Base-by-base conservation (phyloP, 2,888 invertebrate species). In the Argyra leucocephala region DNA sequence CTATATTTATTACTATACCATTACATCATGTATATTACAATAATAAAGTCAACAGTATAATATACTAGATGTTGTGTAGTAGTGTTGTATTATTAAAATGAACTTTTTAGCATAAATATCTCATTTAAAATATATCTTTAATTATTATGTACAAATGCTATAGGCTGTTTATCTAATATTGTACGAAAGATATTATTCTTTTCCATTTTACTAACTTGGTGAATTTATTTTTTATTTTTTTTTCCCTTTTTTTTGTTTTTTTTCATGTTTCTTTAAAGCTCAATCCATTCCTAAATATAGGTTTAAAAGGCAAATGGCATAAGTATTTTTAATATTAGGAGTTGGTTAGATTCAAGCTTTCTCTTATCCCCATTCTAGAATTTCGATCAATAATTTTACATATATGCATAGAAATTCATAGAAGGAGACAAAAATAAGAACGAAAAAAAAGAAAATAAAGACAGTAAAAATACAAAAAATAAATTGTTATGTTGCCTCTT, bases 131-230 rank as follows among this genome's bases (percentile, higher is more conserved):
- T 48, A 48, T 15, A 18, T 48, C 48, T 48, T 48, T 48, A 48
- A 48, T 48, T 48, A 48, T 48, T 48, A 48, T 48, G 48, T 48
- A 48, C 48, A 48, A 48, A 48, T 48, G n/a, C 48, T 48, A n/a
- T 48, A 48, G 48, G 48, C 48, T 48, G 48, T 48, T 48, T 48
- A 48, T 15, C 48, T 48, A 48, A 48, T 48, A 48, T 48, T n/a
- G n/a, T 5, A 31, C 4, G 12, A 48, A n/a, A 48, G 3, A 10
- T 31, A 31, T 31, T 31, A 31, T 31, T 7, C 31, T 31, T 31
- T 10, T n/a, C n/a, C n/a, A n/a, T n/a, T 31, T 31, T 31, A 10
- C 31, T 31, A 10, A 31, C 31, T 31, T 31, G n/a, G n/a, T 31
- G 31, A 31, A 31, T 31, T 31, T 10, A 31, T 31, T 10, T 7